phyloP scores from a whole-genome alignment of 2,797 vertebrate species.

The Vespertilio murinus region DNA sequence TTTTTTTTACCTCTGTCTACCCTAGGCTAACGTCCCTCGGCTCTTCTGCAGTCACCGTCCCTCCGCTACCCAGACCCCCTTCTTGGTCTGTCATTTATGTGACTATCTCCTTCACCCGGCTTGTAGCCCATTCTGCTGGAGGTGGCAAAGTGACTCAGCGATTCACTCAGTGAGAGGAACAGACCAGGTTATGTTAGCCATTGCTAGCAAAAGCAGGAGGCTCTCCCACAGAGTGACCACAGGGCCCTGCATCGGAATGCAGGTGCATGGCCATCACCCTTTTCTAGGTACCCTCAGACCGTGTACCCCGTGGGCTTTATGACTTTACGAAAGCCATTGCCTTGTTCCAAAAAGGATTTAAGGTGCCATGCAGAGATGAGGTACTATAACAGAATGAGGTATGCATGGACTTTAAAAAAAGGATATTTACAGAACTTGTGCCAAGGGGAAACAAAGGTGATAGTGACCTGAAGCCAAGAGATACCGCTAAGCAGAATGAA shows the following conservation, averaged over 20 bases:
- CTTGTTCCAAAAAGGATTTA: slow-evolving; percentile 6
- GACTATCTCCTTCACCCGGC: background rate
- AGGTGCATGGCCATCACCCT: background rate
- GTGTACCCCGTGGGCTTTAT: background rate
- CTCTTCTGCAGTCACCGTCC: background rate
- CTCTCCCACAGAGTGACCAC: background rate
- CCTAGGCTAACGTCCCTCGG: background rate
- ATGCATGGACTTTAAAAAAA: background rate
- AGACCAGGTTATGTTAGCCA: background rate
- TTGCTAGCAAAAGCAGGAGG: background rate
- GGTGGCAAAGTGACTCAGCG: background rate
- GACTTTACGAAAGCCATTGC: background rate
- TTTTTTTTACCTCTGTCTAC: background rate
- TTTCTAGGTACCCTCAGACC: background rate
- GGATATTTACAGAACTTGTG: background rate
- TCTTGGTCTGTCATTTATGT: background rate
- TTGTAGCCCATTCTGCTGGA: background rate
- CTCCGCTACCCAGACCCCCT: background rate
- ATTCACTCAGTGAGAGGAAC: background rate
- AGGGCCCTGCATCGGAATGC: background rate
- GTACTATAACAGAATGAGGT: background rate
- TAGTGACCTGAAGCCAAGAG: background rate
- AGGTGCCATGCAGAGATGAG: background rate
- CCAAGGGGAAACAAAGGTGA: background rate
- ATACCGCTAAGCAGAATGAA: background rate